Evolutionary conservation across 2,888 invertebrate species (phyloP).

Genomic region (Isoperla grammatica): DNA sequence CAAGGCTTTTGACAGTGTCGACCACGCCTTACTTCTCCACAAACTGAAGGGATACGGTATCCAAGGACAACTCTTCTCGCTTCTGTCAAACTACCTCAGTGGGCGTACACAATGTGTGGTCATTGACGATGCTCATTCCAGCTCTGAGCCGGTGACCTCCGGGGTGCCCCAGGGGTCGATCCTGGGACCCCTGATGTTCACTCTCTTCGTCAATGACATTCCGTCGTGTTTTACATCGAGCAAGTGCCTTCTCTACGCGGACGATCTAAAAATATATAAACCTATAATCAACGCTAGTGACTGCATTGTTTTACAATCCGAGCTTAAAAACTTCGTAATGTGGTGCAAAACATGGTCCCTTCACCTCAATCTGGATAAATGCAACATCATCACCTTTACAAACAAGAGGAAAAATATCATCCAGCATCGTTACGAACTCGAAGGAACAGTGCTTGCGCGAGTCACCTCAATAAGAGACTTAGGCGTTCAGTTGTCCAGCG

Average conservation of each 20-base stretch:
- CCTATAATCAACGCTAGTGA: not conserved
- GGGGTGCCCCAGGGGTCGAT: slow-evolving; percentile 5
- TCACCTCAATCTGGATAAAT: not conserved
- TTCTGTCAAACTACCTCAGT: not conserved
- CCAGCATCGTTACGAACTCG: not conserved
- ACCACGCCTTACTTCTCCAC: not conserved
- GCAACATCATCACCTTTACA: no score
- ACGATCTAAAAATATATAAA: slow-evolving; percentile 4
- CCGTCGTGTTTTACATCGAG: not conserved
- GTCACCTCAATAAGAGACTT: not conserved
- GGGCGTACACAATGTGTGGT: not conserved
- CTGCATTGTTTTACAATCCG: not conserved
- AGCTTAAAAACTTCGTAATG: not conserved
- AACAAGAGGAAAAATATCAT: no score
- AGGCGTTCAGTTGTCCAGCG: not conserved
- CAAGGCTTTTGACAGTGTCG: slow-evolving; percentile 1
- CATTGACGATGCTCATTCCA: not conserved
- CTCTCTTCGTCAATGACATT: slow-evolving; percentile 2
- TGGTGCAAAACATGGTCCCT: slow-evolving; percentile 1
- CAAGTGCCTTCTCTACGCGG: not conserved
- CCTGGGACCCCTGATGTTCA: not conserved
- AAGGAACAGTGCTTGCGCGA: not conserved
- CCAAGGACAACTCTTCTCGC: not conserved
- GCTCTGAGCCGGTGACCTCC: not conserved
- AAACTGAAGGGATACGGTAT: not conserved